Base-by-base conservation (phyloP, 2,888 invertebrate species). In the Euzophera pinguis region DNA sequence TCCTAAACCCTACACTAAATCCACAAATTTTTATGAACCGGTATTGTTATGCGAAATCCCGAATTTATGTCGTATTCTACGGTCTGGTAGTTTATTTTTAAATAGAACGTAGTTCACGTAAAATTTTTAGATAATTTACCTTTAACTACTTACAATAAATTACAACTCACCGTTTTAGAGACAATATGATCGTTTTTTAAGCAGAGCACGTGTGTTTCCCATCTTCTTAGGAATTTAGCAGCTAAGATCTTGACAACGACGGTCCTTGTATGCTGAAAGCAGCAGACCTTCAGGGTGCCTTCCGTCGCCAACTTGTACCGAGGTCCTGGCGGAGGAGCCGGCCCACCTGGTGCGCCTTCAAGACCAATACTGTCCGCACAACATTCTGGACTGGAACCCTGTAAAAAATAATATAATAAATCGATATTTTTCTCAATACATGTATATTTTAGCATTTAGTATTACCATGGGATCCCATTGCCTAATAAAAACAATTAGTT, bases 231-330 rank as follows among this genome's bases (percentile, higher is more conserved):
- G 75, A 95, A 95, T 78, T 95, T 94, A 58, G 95, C 93, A 52
- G 94, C 94, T 65, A 95, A 90, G 63, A 96, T 94, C 82, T 96
- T 96, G 80, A 94, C 94, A 60, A 95, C 93, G 54, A 96, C 93
- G 34, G 95, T 95, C 61, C 94, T 90, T 3, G 94, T 94, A 76
- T 95, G 95, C 67, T 95, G 94, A 62, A 95, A 91, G 69, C 94
- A 92, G 88, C 95, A 95, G 56, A 95, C 92, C 71, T 94, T 93
- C 37, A 95, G 91, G 58, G 94, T 92, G 1, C 95, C 95, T 64
- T 95, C 95, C 12, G 92, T 89, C 47, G 95, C 91, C 41, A 95
- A 90, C 75, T 94, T 95, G 81, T 94, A 93, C 32, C 93, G 85
- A 0, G 93, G 93, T 0, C 93, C 93, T 0, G 90, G 87, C 0